phyloP scores from a whole-genome alignment of 1,140 invertebrate species.

The Caenorhabditis tropicalis region DNA sequence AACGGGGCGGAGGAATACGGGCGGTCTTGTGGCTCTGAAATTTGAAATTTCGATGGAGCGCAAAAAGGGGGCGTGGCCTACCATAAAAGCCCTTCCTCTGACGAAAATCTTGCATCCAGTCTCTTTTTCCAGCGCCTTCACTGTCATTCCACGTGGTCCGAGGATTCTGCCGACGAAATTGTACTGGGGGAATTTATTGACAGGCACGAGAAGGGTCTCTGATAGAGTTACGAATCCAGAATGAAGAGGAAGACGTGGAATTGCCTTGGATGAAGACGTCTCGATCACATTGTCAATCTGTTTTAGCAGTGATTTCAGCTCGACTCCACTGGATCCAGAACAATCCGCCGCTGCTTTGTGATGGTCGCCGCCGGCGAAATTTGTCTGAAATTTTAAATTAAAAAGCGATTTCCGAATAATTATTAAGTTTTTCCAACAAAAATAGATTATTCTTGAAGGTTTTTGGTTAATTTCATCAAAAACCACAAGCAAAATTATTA shows the following conservation, averaged over 20 bases:
- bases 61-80: too few species aligned
- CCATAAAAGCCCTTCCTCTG: constrained; percentile 97
- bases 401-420: background rate
- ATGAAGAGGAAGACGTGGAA: background rate
- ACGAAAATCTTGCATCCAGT: constrained; percentile 99
- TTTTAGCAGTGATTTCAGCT: constrained; percentile 1
- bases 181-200: constrained; percentile 82
- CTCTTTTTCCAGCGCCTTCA: constrained; percentile 98
- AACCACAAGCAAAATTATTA: too few species aligned
- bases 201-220: background rate
- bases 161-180: constrained; percentile 99
- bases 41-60: too few species aligned
- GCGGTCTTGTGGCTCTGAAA: background rate
- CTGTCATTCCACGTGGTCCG: constrained; percentile 98
- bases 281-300: constrained; percentile 1
- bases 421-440: too few species aligned
- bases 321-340: background rate
- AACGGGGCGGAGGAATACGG: background rate
- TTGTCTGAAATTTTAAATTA: background rate
- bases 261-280: background rate
- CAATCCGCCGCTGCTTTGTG: background rate
- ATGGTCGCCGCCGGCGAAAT: background rate
- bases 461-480: too few species aligned
- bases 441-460: too few species aligned
- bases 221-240: background rate